phyloP scores from a whole-genome alignment of 1,140 invertebrate genomes.

The Leucophenga varia region DNA sequence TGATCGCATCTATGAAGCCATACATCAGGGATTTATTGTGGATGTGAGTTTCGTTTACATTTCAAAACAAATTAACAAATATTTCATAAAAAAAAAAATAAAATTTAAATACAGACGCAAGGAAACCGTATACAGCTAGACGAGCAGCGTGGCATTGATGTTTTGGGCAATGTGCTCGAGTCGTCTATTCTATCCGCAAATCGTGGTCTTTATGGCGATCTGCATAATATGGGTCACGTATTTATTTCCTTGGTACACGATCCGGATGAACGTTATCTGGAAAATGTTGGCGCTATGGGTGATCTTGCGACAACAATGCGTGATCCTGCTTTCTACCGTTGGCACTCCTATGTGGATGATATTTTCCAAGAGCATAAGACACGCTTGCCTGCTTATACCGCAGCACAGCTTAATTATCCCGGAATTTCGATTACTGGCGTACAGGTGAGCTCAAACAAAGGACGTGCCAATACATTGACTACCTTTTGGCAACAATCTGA shows the following conservation, averaged over 20 bases:
- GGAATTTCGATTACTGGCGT: conserved; percentile 61
- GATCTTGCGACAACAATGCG: conserved; percentile 71
- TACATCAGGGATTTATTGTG: conserved; percentile 66
- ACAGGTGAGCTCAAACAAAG: conserved; percentile 55
- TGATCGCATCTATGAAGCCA: conserved; percentile 72
- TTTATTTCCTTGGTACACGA: conserved; percentile 69
- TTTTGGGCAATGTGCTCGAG: conserved; percentile 79
- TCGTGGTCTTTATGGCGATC: conserved; percentile 62
- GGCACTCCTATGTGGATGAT: conserved; percentile 76
- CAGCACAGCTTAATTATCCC: conserved; percentile 61
- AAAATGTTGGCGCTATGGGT: conserved; percentile 66
- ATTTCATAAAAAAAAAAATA: too few species aligned
- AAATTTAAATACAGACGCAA: conserved; percentile 46
- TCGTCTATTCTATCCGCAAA: conserved; percentile 71
- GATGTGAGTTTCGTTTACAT: conserved; percentile 56
- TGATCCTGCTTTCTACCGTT: conserved; percentile 82
- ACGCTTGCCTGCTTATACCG: conserved; percentile 63
- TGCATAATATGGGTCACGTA: conserved; percentile 67
- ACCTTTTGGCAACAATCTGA: conserved; percentile 74
- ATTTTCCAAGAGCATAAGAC: conserved; percentile 74
- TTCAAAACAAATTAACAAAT: not conserved
- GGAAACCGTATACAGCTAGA: conserved; percentile 62
- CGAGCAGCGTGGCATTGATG: conserved; percentile 73
- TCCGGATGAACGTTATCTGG: conserved; percentile 68
- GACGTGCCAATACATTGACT: conserved; percentile 59